Evolutionary conservation across 2,888 invertebrate species (phyloP), one percentile per base, ranked within the genome.

Genomic region (Drosophila anomelani): DNA sequence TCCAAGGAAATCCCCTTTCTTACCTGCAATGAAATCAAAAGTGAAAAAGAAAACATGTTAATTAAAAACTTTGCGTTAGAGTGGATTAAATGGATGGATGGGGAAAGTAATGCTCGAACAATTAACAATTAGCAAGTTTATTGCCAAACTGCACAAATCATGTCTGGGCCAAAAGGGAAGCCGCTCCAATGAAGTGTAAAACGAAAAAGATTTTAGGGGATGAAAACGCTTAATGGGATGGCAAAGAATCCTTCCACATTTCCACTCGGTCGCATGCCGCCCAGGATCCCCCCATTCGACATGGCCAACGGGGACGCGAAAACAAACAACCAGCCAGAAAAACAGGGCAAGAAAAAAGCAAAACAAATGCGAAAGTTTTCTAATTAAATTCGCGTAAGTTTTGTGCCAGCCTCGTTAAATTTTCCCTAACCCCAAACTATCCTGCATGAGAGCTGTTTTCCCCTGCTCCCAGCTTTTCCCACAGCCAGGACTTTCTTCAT

Each of bases 341-440:
- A 68, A 29, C 41, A 26, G 39, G n/a, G 15, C 7, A 20, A 34
- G 38, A 60, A 71, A 61, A 67, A 38, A 38, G 38, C 53, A 47
- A 76, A 75, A 70, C 67, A 81, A 79, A 78, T 81, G 73, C 68
- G 55, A 85, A 82, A 84, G 76, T 85, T 85, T 86, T 81, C 82
- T 80, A 86, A 86, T 85, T 85, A 85, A 85, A 86, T 78, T 76
- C 62, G 69, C 74, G 75, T 78, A 46, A 85, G 82, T 76, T 84
- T 79, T 68, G 62, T 59, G 59, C 57, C 61, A 56, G 58, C 41
- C 66, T 68, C 66, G 66, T 68, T 68, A 56, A 64, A 66, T 64
- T 41, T 54, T 8, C 29, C 43, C 56, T n/a, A 26, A 59, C 70
- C 60, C 60, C 63, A 51, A 77, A 78, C 75, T 80, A 79, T 67